phyloP scores from a whole-genome alignment of 2,888 invertebrate species.

The Dryobota labecula region DNA sequence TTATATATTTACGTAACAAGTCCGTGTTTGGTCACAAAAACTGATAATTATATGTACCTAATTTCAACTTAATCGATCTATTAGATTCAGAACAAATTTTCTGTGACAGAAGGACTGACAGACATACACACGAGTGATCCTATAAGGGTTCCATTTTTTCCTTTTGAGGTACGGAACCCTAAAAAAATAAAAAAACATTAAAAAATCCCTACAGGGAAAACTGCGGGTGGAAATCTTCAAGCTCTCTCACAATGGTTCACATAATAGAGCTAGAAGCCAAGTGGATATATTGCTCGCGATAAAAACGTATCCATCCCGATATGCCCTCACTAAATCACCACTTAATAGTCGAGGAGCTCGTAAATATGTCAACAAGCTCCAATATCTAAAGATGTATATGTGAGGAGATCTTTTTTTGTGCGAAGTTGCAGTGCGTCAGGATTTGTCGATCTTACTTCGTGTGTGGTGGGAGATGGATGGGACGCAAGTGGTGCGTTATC shows the following conservation, averaged over 20 bases:
- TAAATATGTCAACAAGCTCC: slow-evolving; percentile 90
- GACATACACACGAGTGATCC: too few species aligned
- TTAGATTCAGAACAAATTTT: too few species aligned
- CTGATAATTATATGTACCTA: too few species aligned
- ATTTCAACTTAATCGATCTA: too few species aligned
- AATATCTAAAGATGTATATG: slow-evolving; percentile 88
- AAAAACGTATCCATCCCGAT: slow-evolving; percentile 90
- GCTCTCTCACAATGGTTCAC: slow-evolving; percentile 76
- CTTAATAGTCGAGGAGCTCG: slow-evolving; percentile 88
- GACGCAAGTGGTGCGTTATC: slow-evolving; percentile 26
- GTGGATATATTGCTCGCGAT: slow-evolving; percentile 88
- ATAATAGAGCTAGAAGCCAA: slow-evolving; percentile 85
- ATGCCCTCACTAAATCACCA: slow-evolving; percentile 89
- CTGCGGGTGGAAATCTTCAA: slow-evolving; percentile 66
- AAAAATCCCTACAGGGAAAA: slow-evolving; percentile 60
- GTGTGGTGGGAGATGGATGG: slow-evolving; percentile 33
- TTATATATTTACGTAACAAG: too few species aligned
- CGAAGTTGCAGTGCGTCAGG: slow-evolving; percentile 70
- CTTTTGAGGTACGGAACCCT: too few species aligned
- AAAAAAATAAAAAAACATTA: slow-evolving; percentile 27
- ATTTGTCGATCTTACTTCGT: slow-evolving; percentile 68
- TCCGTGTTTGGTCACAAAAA: too few species aligned
- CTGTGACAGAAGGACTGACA: too few species aligned
- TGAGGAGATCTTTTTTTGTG: slow-evolving; percentile 77
- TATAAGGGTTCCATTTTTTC: too few species aligned